Evolutionary conservation across 2,888 invertebrate species (phyloP).

Genomic region (Caenorhabditis sp.): DNA sequence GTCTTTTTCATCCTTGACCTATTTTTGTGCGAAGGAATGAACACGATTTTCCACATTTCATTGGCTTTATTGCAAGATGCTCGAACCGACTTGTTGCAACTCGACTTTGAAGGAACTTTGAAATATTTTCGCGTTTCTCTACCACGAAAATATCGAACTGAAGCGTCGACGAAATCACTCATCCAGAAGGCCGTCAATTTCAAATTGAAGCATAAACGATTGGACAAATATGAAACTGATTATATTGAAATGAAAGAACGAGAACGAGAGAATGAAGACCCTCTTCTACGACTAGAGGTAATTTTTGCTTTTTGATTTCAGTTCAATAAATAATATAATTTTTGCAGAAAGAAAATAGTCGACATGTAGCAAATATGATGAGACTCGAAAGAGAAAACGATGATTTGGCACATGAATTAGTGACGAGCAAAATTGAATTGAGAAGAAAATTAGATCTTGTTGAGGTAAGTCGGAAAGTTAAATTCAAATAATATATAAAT

Average conservation of each 20-base stretch:
- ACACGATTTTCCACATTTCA: slow-evolving; percentile 94
- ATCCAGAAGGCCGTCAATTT: slow-evolving; percentile 89
- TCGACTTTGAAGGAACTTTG: slow-evolving; percentile 96
- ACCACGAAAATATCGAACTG: slow-evolving; percentile 92
- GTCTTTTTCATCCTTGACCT: slow-evolving; percentile 97
- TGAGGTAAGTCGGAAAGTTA: slow-evolving; percentile 21
- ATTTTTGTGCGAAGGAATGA: slow-evolving; percentile 85
- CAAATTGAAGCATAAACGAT: slow-evolving; percentile 80
- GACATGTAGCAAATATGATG: slow-evolving; percentile 73
- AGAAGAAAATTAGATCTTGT: slow-evolving; percentile 74
- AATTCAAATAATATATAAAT: too few relatives aligned
- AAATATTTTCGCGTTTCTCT: slow-evolving; percentile 94
- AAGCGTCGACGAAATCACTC: slow-evolving; percentile 86
- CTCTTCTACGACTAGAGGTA: slow-evolving; percentile 74
- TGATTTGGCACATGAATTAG: slow-evolving; percentile 76
- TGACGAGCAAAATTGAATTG: slow-evolving; percentile 75
- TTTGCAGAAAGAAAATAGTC: slow-evolving; percentile 59
- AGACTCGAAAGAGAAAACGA: slow-evolving; percentile 77
- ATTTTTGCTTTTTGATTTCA: too few relatives aligned
- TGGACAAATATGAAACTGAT: slow-evolving; percentile 93
- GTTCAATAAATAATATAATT: not conserved
- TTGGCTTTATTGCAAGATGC: slow-evolving; percentile 88
- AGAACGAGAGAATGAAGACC: slow-evolving; percentile 73
- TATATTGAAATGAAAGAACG: slow-evolving; percentile 80
- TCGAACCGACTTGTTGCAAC: slow-evolving; percentile 81